Base-by-base conservation (phyloP, 1,140 invertebrate genomes). In the Heliconius melpomene region DNA sequence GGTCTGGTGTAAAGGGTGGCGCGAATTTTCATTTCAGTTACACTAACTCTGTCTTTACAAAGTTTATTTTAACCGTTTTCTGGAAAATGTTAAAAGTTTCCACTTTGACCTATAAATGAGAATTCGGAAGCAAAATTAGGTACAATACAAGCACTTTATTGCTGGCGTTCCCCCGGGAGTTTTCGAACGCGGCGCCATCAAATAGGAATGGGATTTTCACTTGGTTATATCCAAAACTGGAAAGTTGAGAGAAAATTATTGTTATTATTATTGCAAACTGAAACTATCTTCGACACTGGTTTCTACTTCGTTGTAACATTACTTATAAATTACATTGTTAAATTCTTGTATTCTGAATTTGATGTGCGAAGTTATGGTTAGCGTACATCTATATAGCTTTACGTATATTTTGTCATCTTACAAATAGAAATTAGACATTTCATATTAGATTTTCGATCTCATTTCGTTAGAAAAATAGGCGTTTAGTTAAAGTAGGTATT, bases 101-200 rank as follows among this genome's bases (percentile, higher is more conserved):
- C 79, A 88, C 82, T 90, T 88, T 86, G 84, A 87, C 83, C 83
- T 84, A 86, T 82, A 85, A 85, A 80, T 79, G 76, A 73, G 87
- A 91, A 83, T 90, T 91, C 83, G 84, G 84, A 91, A 91, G 91
- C 88, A 90, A 90, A 91, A 90, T 93, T 90, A 81, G 83, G 77
- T 83, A 87, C 86, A 90, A 90, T 88, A 83, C 84, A 86, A 87
- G 82, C 80, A 88, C 89, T 91, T 91, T 93, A 90, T 88, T 86
- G 87, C 86, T 73, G 79, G 60, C 75, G 78, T 83, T 86, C 87
- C 85, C 84, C 72, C 40, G 85, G 89, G 89, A 87, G 78, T 78
- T 75, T 81, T 85, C 79, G 79, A 82, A 86, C 86, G 86, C 84
- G 80, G 83, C 84, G 83, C 85, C 86, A 87, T 91, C 87, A 89